Evolutionary conservation across 2,113 vertebrate species (phyloP).

Genomic region (Pachycephala philippinensis): DNA sequence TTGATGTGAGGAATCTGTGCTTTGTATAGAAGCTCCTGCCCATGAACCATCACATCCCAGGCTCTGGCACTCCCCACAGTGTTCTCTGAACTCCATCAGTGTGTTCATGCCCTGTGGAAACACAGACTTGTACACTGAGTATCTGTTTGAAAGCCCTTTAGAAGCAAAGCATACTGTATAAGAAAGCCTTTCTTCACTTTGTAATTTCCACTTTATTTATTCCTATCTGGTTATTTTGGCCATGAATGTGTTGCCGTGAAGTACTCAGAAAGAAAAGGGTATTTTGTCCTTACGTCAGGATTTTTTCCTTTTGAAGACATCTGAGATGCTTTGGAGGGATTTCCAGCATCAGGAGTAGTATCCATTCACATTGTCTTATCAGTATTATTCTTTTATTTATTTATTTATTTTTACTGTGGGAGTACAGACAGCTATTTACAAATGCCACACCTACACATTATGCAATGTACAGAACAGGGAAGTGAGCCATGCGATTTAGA

Average conservation of each 20-base stretch:
- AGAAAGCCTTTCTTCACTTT: background rate
- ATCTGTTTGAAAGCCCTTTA: background rate
- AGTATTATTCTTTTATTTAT: background rate
- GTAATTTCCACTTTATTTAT: background rate
- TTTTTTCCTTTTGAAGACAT: background rate
- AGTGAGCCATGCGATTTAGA: background rate
- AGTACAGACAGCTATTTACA: background rate
- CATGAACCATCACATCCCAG: rapidly evolving
- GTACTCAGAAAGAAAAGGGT: background rate
- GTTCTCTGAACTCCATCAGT: background rate
- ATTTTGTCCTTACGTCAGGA: background rate
- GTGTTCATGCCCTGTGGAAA: background rate
- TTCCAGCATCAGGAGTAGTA: background rate
- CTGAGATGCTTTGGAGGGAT: background rate
- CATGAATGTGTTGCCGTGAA: background rate
- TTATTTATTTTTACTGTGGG: background rate
- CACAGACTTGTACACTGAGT: background rate
- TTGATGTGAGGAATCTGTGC: background rate
- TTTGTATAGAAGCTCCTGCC: background rate
- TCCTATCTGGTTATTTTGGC: background rate
- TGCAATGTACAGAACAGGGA: background rate
- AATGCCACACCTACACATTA: background rate
- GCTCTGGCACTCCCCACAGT: background rate
- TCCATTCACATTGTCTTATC: background rate
- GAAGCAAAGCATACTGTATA: background rate